Conservation (phyloP, 2,113 vertebrate species). For the Tragelaphus buxtoni region DNA sequence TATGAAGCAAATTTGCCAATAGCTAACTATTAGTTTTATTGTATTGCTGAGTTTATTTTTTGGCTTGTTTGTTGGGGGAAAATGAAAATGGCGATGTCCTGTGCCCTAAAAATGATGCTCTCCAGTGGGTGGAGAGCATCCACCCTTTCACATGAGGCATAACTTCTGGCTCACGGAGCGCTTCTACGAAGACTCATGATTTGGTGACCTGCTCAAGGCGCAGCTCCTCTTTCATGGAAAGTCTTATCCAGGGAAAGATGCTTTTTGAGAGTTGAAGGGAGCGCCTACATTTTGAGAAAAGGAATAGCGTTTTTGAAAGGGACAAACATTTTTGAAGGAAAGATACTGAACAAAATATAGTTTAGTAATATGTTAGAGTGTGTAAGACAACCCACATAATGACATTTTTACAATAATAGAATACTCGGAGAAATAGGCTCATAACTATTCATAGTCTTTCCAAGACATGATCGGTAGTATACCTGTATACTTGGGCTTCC, state of each 20-base stretch:
- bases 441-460: neutral
- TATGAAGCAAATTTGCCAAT: neutral
- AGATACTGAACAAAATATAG: neutral
- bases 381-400: neutral
- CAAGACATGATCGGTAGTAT: neutral
- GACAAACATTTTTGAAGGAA: neutral
- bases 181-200: neutral
- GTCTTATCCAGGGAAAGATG: neutral
- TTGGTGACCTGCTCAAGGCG: neutral
- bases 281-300: neutral
- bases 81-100: neutral
- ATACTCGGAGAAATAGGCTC: neutral
- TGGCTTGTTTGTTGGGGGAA: neutral
- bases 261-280: neutral
- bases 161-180: neutral
- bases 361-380: neutral
- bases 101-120: neutral
- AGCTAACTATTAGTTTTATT: neutral
- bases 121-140: neutral
- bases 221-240: neutral
- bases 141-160: rapidly evolving
- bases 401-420: neutral
- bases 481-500: neutral
- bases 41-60: neutral
- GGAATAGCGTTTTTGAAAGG: neutral